Evolutionary conservation across 1,140 invertebrate species (phyloP).

Genomic region (Pemphigus obesinymphae): DNA sequence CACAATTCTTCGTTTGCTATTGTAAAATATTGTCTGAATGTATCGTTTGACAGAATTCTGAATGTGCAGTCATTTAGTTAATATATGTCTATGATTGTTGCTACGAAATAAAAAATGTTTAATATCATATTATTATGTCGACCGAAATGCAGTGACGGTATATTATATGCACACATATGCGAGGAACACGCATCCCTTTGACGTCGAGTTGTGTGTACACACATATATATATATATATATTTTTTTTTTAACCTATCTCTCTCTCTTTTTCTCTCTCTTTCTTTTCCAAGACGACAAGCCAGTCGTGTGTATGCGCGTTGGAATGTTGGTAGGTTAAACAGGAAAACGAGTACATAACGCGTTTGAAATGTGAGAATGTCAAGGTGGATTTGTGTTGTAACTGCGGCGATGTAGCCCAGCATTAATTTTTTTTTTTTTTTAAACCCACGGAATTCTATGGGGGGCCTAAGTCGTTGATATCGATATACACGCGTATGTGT

Average conservation of each 20-base stretch:
- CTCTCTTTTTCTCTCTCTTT: not conserved
- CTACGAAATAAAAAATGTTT: no score
- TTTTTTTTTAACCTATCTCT: no score
- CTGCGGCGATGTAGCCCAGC: not conserved
- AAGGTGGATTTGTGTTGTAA: slow-evolving; percentile 26
- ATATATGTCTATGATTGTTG: no score
- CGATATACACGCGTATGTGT: not conserved
- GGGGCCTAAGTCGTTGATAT: not conserved
- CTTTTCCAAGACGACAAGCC: not conserved
- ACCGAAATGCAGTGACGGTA: no score
- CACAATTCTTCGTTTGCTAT: no score
- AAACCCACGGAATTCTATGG: not conserved
- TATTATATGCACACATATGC: no score
- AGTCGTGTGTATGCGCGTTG: not conserved
- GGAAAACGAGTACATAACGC: not conserved
- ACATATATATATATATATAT: not conserved
- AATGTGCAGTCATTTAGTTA: no score
- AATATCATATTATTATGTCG: no score
- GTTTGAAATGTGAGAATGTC: slow-evolving; percentile 28
- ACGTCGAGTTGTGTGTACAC: not conserved
- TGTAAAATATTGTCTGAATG: no score
- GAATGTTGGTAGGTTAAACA: slow-evolving; percentile 2
- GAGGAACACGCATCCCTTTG: no score
- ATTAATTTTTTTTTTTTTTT: no score
- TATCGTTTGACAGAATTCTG: no score